Evolutionary conservation across 2,797 vertebrate species (phyloP).

Genomic region (Pangasius macronema): DNA sequence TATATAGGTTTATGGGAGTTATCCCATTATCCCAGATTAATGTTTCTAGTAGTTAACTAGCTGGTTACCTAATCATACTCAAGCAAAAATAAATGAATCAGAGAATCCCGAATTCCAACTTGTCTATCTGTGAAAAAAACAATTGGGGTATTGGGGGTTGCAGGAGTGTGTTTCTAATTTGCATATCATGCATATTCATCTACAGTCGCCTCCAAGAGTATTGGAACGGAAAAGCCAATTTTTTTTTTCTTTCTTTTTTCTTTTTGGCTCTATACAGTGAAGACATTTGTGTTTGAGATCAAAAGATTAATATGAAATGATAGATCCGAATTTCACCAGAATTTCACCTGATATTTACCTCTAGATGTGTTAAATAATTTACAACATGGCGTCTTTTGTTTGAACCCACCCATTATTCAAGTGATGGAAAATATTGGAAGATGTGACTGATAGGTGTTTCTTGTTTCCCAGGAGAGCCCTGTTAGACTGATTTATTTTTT

Average conservation of each 20-base stretch:
- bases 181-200: neutral
- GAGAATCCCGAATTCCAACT: neutral
- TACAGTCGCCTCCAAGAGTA: neutral
- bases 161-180: neutral
- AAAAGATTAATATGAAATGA: neutral
- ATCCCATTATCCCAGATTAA: neutral
- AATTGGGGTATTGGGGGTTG: neutral
- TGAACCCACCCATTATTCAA: too few species aligned
- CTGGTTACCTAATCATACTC: neutral
- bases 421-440: too few species aligned
- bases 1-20: neutral
- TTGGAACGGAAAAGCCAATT: neutral
- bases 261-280: neutral
- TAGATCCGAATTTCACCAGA: neutral
- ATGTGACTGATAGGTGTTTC: too few species aligned
- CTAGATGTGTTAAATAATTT: neutral
- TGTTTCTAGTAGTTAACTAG: neutral
- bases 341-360: neutral
- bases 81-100: neutral
- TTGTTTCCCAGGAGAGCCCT: too few species aligned
- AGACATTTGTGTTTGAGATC: neutral
- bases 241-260: neutral
- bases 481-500: too few species aligned
- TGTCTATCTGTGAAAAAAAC: neutral
- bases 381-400: too few species aligned